Percentiles rank a stretch among this genome's conserved stretches.
Conservation (phyloP, 2,113 vertebrate genomes). For the Suricata suricatta region DNA sequence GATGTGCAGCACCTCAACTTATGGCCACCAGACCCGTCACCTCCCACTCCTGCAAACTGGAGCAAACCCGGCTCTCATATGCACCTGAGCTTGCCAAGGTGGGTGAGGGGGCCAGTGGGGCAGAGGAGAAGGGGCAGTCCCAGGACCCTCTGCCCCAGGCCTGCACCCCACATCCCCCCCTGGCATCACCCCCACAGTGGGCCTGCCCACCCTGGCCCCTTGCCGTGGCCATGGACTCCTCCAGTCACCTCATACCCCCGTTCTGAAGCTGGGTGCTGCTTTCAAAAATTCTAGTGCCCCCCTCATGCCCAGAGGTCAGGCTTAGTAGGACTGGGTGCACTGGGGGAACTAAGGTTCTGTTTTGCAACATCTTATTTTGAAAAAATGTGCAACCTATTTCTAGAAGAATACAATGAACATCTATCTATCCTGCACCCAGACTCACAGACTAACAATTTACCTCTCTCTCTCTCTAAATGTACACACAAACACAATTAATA, state of each 20-base stretch:
- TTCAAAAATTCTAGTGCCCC: no score
- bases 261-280: neutral
- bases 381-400: neutral
- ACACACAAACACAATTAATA: neutral
- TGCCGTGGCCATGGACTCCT: neutral
- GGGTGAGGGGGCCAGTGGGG: fast-evolving
- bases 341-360: neutral
- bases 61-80: fast-evolving
- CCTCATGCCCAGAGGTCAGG: neutral
- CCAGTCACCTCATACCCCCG: fast-evolving
- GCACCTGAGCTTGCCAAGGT: neutral
- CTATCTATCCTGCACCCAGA: neutral
- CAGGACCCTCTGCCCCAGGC: no score
- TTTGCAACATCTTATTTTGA: neutral
- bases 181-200: fast-evolving
- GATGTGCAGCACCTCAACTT: neutral
- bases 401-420: neutral
- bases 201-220: neutral
- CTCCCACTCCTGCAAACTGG: neutral
- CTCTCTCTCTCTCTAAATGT: neutral
- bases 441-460: neutral
- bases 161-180: neutral
- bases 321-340: fast-evolving
- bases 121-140: neutral
- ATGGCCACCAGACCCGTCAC: no score